phyloP scores from a whole-genome alignment of 2,888 invertebrate genomes.

The Drosophila crucigera region DNA sequence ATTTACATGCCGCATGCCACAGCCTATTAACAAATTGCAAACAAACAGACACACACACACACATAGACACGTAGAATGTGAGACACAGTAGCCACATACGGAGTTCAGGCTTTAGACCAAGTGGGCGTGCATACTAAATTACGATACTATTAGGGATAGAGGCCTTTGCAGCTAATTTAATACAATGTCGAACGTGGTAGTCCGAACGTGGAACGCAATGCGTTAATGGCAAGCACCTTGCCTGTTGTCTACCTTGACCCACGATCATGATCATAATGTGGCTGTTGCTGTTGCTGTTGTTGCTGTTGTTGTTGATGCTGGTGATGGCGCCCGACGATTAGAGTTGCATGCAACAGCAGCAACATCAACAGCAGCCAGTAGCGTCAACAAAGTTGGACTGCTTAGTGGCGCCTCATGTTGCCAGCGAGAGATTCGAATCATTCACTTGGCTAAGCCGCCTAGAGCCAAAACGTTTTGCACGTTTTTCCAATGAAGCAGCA shows the following conservation, averaged over 20 bases:
- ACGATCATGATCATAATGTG: slow-evolving; percentile 40
- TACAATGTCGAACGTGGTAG: slow-evolving; percentile 31
- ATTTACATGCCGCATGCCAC: slow-evolving; percentile 80
- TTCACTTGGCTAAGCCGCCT: slow-evolving; percentile 73
- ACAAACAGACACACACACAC: slow-evolving; percentile 60
- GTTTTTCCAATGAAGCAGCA: slow-evolving; percentile 78
- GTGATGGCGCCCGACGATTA: slow-evolving; percentile 76
- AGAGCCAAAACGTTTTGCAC: slow-evolving; percentile 74
- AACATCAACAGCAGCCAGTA: slow-evolving; percentile 32
- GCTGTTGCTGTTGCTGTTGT: slow-evolving; percentile 8
- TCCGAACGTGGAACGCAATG: slow-evolving; percentile 61
- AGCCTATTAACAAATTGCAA: slow-evolving; percentile 79
- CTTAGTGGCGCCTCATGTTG: slow-evolving; percentile 68
- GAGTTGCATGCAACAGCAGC: slow-evolving; percentile 74
- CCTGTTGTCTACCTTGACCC: slow-evolving; percentile 68
- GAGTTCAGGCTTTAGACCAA: slow-evolving; percentile 17
- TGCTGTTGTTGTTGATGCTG: slow-evolving; percentile 12
- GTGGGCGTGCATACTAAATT: slow-evolving; percentile 79
- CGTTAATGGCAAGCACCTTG: slow-evolving; percentile 70
- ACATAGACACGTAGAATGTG: not conserved
- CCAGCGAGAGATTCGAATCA: slow-evolving; percentile 67
- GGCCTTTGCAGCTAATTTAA: slow-evolving; percentile 62
- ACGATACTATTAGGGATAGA: slow-evolving; percentile 72
- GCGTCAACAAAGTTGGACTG: slow-evolving; percentile 43
- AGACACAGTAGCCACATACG: slow-evolving; percentile 25